phyloP scores from a whole-genome alignment of 92 coral and sea anemone species.

The Zoanthus gigantus region DNA sequence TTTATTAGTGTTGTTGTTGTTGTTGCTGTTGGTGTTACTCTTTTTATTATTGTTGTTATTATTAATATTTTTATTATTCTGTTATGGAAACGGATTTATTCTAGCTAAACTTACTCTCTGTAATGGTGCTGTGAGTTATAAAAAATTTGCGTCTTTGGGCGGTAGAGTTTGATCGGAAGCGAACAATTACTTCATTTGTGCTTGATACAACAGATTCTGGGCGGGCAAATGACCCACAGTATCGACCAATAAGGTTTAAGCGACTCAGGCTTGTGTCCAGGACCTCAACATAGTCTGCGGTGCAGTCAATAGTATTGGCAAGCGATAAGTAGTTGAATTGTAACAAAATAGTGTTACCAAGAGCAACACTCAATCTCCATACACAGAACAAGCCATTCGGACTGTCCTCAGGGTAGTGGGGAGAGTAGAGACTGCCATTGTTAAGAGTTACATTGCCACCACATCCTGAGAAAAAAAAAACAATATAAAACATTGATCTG shows the following conservation, averaged over 20 bases:
- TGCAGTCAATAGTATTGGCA: constrained; percentile 14
- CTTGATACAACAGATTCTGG: constrained; percentile 37
- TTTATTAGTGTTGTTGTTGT: too few species aligned
- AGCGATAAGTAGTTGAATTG: constrained; percentile 37
- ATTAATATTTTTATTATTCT: too few species aligned
- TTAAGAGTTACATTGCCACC: constrained; percentile 31
- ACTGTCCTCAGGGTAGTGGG: constrained; percentile 31
- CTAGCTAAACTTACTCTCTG: constrained; percentile 16
- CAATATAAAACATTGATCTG: neutral
- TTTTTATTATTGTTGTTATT: too few species aligned
- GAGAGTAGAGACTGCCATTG: constrained; percentile 31
- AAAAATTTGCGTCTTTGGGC: constrained; percentile 26
- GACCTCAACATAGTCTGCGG: constrained; percentile 33
- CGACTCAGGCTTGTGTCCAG: constrained; percentile 34
- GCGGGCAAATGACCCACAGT: constrained; percentile 36
- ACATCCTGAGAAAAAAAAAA: constrained; percentile 4
- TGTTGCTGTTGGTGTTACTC: too few species aligned
- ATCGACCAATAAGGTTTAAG: constrained; percentile 41
- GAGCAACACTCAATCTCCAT: constrained; percentile 31
- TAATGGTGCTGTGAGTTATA: constrained; percentile 17
- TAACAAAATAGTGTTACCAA: constrained; percentile 10
- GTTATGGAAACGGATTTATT: too few species aligned
- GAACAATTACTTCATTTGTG: constrained; percentile 21
- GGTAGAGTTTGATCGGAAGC: constrained; percentile 37
- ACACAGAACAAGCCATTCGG: constrained; percentile 25